phyloP scores from a whole-genome alignment of 23 tunicate species.

The Halocynthia aurantium region DNA sequence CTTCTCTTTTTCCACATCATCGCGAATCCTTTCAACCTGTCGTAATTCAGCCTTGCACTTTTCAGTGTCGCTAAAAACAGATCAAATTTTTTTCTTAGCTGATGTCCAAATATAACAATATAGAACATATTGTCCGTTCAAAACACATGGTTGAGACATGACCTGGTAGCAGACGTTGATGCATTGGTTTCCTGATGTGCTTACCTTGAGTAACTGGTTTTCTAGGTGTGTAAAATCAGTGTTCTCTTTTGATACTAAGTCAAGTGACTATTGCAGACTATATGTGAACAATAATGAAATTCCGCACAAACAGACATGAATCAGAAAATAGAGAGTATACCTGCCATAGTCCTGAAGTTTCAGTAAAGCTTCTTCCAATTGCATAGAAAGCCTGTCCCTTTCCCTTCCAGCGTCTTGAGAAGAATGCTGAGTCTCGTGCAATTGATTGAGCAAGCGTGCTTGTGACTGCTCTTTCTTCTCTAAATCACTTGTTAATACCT shows the following conservation, averaged over 20 bases:
- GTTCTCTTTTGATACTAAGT: no score
- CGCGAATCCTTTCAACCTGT: slow-evolving; percentile 34
- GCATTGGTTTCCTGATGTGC: not conserved
- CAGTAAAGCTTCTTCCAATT: slow-evolving; percentile 71
- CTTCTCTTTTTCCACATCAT: slow-evolving; percentile 55
- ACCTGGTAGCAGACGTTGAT: no score
- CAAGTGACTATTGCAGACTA: no score
- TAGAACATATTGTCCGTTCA: no score
- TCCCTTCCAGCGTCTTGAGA: slow-evolving; percentile 59
- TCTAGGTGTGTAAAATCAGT: no score
- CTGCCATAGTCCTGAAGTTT: slow-evolving; percentile 69
- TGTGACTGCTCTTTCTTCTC: slow-evolving; percentile 89
- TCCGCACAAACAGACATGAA: no score
- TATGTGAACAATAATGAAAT: no score
- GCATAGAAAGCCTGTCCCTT: slow-evolving; percentile 40
- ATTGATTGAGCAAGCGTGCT: slow-evolving; percentile 54
- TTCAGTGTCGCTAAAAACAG: slow-evolving; percentile 46
- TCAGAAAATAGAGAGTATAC: slow-evolving; percentile 2
- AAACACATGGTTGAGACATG: no score
- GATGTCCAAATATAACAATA: not conserved
- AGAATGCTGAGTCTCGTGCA: slow-evolving; percentile 50
- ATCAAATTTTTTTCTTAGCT: not conserved
- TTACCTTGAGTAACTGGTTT: not conserved
- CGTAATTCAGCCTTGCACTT: slow-evolving; percentile 34
- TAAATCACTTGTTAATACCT: slow-evolving; percentile 76